A percentile compares a stretch with the other conserved stretches of the same genome.
These are phyloP conservation scores for Escarpia spicata DNA, from an alignment of 2,888 invertebrate genomes.

Conservation along the genomic window DNA sequence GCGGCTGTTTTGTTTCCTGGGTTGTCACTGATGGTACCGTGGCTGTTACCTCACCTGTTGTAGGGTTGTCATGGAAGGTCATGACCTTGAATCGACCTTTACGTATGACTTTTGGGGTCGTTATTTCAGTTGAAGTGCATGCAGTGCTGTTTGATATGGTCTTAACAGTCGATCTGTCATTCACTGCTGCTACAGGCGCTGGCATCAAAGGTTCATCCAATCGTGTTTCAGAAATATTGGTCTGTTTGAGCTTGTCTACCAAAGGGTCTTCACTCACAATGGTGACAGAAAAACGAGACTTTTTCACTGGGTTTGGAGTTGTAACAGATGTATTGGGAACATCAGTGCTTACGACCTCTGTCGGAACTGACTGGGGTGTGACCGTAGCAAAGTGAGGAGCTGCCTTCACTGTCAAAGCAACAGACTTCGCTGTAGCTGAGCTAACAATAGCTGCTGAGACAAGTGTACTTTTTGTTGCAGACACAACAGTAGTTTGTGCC, in stretches of 20 bases:
- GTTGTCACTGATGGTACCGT: background rate
- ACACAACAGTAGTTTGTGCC: background rate
- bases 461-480: slow-evolving; percentile 4
- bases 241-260: background rate
- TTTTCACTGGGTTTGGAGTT: background rate
- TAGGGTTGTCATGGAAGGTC: background rate
- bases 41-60: background rate
- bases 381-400: background rate
- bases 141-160: background rate
- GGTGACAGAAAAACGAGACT: background rate
- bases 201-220: background rate
- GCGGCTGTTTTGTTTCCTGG: background rate
- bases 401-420: background rate
- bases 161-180: background rate
- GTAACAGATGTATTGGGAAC: background rate
- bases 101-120: background rate
- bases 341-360: background rate
- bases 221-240: background rate
- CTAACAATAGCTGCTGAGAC: background rate
- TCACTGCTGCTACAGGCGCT: background rate
- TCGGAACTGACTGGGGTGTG: background rate
- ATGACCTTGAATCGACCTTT: background rate
- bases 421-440: background rate
- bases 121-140: background rate
- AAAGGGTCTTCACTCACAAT: background rate